These are phyloP conservation scores for Porites rus DNA, from an alignment of 92 coral and sea anemone genomes.

Conservation along the genomic window DNA sequence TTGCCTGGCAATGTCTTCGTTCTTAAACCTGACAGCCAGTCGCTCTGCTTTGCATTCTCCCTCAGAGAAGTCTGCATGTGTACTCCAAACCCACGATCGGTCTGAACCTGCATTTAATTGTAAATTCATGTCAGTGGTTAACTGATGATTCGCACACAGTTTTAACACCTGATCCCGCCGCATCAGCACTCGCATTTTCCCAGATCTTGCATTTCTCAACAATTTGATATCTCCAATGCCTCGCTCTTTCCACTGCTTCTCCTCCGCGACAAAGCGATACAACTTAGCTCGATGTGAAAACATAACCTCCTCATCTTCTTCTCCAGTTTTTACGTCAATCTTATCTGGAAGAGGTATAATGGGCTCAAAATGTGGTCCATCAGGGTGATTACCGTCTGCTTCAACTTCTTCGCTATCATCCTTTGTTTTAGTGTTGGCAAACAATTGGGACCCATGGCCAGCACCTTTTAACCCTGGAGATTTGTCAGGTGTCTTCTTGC, in stretches of 20 bases:
- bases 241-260: conserved; percentile 95
- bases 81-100: conserved; percentile 95
- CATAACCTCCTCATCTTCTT: conserved; percentile 77
- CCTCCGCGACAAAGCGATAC: conserved; percentile 75
- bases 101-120: conserved; percentile 83
- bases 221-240: conserved; percentile 95
- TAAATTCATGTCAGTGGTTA: conserved; percentile 88
- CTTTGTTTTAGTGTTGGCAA: conserved; percentile 24
- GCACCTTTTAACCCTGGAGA: conserved; percentile 67
- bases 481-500: conserved; percentile 49
- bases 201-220: conserved; percentile 60
- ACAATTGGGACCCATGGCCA: conserved; percentile 73
- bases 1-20: conserved; percentile 73
- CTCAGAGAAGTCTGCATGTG: conserved; percentile 91
- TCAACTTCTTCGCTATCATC: conserved; percentile 38
- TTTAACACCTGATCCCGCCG: conserved; percentile 93
- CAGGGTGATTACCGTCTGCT: conserved; percentile 40
- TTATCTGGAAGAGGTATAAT: conserved; percentile 82
- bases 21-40: conserved; percentile 89
- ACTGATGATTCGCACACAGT: conserved; percentile 92
- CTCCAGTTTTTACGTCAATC: conserved; percentile 79
- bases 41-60: conserved; percentile 82
- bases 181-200: conserved; percentile 89
- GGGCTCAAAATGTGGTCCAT: conserved; percentile 84
- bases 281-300: conserved; percentile 81